Evolutionary conservation across 2,797 vertebrate species (phyloP).

Genomic region (Neosilurus mollespiculum): DNA sequence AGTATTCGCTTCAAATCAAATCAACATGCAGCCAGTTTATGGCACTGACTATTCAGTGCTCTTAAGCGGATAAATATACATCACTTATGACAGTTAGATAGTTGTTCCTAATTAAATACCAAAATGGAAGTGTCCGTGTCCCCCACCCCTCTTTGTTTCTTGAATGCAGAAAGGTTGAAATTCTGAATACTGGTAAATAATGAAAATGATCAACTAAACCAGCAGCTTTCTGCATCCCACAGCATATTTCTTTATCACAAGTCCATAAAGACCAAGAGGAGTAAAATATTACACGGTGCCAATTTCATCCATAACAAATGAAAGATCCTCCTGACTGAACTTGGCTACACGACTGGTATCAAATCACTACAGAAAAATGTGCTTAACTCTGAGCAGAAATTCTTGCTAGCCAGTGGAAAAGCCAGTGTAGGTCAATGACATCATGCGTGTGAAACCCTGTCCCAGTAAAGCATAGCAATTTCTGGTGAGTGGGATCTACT

Average conservation of each 20-base stretch:
- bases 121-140: no score
- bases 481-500: constrained; percentile 38
- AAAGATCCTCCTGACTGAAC: not conserved
- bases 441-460: constrained; percentile 39
- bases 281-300: not conserved
- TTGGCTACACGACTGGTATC: not conserved
- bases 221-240: not conserved
- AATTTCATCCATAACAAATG: not conserved
- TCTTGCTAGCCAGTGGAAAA: constrained; percentile 15
- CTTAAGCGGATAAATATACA: not conserved
- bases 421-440: not conserved
- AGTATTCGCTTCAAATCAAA: not conserved
- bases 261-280: not conserved
- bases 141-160: not conserved
- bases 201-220: not conserved
- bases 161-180: not conserved
- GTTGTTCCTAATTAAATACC: not conserved
- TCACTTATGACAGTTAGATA: not conserved
- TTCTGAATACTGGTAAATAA: not conserved
- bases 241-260: not conserved
- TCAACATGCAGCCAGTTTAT: not conserved
- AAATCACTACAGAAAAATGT: constrained; percentile 11
- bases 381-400: not conserved
- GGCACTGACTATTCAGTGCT: no score
- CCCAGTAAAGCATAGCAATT: constrained; percentile 46